phyloP scores from a whole-genome alignment of 2,888 invertebrate species.

The Hybos culiciformis region DNA sequence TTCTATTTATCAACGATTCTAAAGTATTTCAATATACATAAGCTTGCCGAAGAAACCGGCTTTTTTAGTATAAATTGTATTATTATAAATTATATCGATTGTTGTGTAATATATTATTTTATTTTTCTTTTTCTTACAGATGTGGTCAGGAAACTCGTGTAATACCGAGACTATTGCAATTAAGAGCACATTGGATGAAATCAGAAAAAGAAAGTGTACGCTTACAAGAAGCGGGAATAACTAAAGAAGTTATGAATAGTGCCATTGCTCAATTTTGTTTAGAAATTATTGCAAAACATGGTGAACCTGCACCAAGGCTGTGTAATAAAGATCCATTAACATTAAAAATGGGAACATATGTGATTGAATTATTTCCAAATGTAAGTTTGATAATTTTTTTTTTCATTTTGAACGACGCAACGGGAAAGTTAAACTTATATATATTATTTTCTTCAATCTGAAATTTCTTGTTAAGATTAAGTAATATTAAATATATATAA shows the following conservation, averaged over 20 bases:
- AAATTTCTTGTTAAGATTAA: no score
- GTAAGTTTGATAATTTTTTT: constrained; percentile 25
- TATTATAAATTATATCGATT: no score
- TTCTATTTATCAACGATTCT: no score
- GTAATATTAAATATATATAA: not conserved
- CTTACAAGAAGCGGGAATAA: constrained; percentile 86
- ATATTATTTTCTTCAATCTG: no score
- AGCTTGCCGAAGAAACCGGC: no score
- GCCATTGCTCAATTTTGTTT: constrained; percentile 94
- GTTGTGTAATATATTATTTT: no score
- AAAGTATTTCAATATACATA: no score
- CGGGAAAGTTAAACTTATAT: not conserved
- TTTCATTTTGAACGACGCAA: not conserved
- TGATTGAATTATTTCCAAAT: constrained; percentile 90
- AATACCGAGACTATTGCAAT: constrained; percentile 88
- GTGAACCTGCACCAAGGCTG: constrained; percentile 83
- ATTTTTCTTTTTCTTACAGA: constrained; percentile 39
- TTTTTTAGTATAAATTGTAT: no score
- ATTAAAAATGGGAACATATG: constrained; percentile 89
- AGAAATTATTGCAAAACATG: constrained; percentile 92
- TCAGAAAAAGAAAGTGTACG: constrained; percentile 84
- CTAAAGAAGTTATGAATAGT: constrained; percentile 81
- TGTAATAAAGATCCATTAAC: constrained; percentile 99
- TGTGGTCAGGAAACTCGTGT: constrained; percentile 96
- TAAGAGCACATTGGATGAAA: constrained; percentile 90